These are phyloP conservation scores for Petroica traversi DNA, from an alignment of 2,113 vertebrate species.

Conservation along the genomic window DNA sequence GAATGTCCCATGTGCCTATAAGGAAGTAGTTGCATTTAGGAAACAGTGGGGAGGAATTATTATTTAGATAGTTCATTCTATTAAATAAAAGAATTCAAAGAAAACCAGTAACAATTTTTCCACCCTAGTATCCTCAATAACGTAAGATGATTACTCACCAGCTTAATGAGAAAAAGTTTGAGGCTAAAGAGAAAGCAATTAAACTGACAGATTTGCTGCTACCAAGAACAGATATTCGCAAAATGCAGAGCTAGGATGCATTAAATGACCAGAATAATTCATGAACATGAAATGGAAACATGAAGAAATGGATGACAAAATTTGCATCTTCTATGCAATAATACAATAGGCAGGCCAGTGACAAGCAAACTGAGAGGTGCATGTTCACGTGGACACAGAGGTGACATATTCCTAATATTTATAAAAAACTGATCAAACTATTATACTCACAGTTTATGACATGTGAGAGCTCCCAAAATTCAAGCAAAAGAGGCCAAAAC, in stretches of 20 bases:
- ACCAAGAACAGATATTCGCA: not conserved
- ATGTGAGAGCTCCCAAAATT: not conserved
- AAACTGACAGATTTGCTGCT: constrained; percentile 40
- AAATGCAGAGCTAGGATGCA: not conserved
- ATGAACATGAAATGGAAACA: not conserved
- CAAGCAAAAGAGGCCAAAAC: not conserved
- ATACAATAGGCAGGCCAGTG: not conserved
- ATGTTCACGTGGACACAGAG: not conserved
- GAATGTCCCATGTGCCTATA: constrained; percentile 27
- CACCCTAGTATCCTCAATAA: constrained; percentile 1
- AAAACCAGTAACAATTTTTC: constrained; percentile 48
- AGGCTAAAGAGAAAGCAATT: constrained; percentile 51
- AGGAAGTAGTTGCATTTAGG: constrained; percentile 31
- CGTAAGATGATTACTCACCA: constrained; percentile 22
- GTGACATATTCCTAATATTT: not conserved
- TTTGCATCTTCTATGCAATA: not conserved
- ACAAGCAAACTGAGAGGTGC: not conserved
- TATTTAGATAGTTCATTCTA: constrained; percentile 56
- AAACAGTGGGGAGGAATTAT: constrained; percentile 29
- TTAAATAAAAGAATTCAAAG: constrained; percentile 45
- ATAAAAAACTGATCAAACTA: not conserved
- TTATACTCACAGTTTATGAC: not conserved
- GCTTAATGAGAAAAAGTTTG: constrained; percentile 57
- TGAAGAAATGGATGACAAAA: constrained; percentile 6
- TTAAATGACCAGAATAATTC: constrained; percentile 39